phyloP scores from a whole-genome alignment of 2,888 invertebrate species.

The Oscheius sp. region DNA sequence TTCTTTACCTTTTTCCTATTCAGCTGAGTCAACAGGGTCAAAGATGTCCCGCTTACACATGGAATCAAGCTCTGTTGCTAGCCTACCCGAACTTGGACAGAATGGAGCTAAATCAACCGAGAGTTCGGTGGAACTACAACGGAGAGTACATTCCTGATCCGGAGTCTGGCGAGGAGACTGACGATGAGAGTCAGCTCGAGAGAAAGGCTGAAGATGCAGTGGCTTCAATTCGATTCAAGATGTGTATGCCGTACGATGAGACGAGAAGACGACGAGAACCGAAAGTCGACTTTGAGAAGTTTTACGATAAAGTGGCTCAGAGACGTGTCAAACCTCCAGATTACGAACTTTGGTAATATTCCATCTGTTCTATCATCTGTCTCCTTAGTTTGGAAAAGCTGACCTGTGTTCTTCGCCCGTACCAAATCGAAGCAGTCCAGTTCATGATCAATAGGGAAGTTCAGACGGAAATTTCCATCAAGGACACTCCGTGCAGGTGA shows the following conservation, averaged over 20 bases:
- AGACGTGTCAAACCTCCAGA: not conserved
- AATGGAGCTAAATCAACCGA: not conserved
- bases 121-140: not conserved
- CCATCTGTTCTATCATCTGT: not conserved
- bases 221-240: not conserved
- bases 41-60: not conserved
- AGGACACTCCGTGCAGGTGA: slow-evolving; percentile 2
- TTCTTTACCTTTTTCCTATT: not conserved
- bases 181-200: not conserved
- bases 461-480: slow-evolving; percentile 10
- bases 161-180: slow-evolving; percentile 1
- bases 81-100: not conserved
- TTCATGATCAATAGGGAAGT: slow-evolving; percentile 75
- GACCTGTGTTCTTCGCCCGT: slow-evolving; percentile 73
- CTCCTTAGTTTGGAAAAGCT: slow-evolving; percentile 47
- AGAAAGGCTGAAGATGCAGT: not conserved
- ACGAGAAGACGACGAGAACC: not conserved
- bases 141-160: not conserved
- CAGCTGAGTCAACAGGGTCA: not conserved
- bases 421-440: slow-evolving; percentile 74
- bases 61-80: slow-evolving; percentile 4
- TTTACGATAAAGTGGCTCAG: slow-evolving; percentile 5
- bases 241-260: not conserved
- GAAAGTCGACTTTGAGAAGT: slow-evolving; percentile 22
- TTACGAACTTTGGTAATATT: slow-evolving; percentile 1